Conservation (phyloP, 2,797 vertebrate genomes). For the Hypotaenidia philippensis region DNA sequence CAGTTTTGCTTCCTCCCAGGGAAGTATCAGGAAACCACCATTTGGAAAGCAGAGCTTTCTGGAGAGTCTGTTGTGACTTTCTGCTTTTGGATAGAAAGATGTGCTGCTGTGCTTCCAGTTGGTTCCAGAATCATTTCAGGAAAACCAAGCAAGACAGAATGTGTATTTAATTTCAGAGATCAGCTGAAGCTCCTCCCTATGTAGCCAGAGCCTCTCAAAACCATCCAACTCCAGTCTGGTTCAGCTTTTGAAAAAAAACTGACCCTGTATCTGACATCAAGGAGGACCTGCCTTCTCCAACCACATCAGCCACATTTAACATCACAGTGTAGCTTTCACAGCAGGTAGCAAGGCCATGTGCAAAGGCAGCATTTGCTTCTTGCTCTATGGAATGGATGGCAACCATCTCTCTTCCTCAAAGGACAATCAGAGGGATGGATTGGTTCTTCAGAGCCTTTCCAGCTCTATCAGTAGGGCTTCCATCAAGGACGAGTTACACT, state of each 20-base stretch:
- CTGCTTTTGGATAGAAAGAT: neutral
- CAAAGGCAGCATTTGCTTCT: neutral
- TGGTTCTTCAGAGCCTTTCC: neutral
- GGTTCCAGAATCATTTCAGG: neutral
- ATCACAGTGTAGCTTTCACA: neutral
- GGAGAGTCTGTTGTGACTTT: neutral
- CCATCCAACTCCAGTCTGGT: neutral
- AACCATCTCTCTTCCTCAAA: accelerated
- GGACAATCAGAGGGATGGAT: neutral
- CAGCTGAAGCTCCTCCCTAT: neutral
- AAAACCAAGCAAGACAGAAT: neutral
- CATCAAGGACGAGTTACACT: neutral
- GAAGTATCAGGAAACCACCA: neutral
- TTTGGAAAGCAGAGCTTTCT: neutral
- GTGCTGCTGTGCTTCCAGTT: neutral
- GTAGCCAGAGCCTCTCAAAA: neutral
- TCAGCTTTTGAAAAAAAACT: neutral
- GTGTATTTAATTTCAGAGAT: neutral
- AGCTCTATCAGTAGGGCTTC: accelerated
- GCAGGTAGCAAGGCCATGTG: neutral
- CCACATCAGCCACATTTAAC: neutral
- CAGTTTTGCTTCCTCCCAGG: neutral
- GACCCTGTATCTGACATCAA: accelerated
- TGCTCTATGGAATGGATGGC: neutral
- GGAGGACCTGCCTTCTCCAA: neutral